A percentile compares a stretch with the other conserved stretches of the same genome.
Evolutionary conservation across 2,113 vertebrate genomes (phyloP).

Genomic region (Anser brachyrhynchus): DNA sequence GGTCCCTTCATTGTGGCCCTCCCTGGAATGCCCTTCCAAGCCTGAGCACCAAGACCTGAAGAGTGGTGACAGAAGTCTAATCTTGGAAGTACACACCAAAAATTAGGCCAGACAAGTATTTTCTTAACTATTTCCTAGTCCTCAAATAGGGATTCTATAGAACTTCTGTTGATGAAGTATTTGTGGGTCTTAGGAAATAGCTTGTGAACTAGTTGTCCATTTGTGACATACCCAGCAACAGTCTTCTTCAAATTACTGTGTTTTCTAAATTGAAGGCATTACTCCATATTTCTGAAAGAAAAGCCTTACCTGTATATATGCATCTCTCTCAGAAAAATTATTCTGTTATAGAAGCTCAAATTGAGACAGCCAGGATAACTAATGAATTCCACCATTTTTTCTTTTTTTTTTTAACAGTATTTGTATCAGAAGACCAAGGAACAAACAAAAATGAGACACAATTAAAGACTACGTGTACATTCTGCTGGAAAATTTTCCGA

Average conservation of each 20-base stretch:
- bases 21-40: not conserved
- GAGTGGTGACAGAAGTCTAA: fast-evolving
- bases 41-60: not conserved
- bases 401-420: not conserved
- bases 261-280: not conserved
- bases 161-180: not conserved
- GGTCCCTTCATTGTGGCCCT: not conserved
- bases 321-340: not conserved
- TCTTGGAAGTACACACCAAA: not conserved
- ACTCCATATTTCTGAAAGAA: not conserved
- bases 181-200: not conserved
- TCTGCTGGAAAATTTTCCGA: not conserved
- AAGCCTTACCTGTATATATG: not conserved
- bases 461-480: not conserved
- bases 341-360: not conserved
- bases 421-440: not conserved
- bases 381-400: not conserved
- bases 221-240: not conserved
- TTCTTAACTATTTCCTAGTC: not conserved
- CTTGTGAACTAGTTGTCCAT: not conserved
- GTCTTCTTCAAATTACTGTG: not conserved
- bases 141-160: not conserved
- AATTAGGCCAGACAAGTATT: not conserved
- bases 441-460: not conserved
- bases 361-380: not conserved